Evolutionary conservation across 2,888 invertebrate genomes (phyloP).

Genomic region (Gortyna flavago): DNA sequence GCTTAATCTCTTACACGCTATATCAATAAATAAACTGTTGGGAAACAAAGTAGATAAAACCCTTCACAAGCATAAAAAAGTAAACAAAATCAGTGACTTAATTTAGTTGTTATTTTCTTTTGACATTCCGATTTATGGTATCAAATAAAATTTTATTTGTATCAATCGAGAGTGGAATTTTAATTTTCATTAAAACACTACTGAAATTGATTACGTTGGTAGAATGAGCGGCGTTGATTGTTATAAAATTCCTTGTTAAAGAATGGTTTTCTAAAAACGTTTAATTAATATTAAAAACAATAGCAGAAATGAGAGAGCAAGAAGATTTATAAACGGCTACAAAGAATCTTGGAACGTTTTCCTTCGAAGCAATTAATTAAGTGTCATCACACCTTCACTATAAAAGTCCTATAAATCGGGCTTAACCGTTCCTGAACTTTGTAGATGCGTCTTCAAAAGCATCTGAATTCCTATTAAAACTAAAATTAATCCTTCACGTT

Average conservation of each 20-base stretch:
- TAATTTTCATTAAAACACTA: constrained; percentile 28
- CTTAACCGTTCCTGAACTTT: constrained; percentile 72
- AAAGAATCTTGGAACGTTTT: constrained; percentile 42
- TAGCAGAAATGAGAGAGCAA: constrained; percentile 18
- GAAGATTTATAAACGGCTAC: constrained; percentile 15
- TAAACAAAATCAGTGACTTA: constrained; percentile 58
- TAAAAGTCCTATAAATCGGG: constrained; percentile 75
- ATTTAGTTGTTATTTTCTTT: constrained; percentile 58
- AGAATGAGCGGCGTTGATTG: neutral
- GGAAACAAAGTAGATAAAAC: constrained; percentile 78
- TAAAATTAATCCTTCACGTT: constrained; percentile 84
- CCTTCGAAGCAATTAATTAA: constrained; percentile 58
- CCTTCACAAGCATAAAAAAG: constrained; percentile 60
- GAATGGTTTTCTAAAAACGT: neutral
- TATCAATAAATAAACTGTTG: constrained; percentile 85
- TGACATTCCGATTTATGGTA: constrained; percentile 46
- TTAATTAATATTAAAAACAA: constrained; percentile 25
- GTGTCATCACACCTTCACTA: constrained; percentile 66
- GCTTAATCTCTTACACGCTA: constrained; percentile 87
- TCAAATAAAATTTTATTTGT: constrained; percentile 43
- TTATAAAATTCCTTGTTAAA: neutral
- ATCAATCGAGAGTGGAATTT: constrained; percentile 39
- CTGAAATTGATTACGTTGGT: neutral
- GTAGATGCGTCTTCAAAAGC: constrained; percentile 72
- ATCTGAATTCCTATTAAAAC: constrained; percentile 82